phyloP scores from a whole-genome alignment of 2,113 vertebrate genomes.

The Geothlypis trichas region DNA sequence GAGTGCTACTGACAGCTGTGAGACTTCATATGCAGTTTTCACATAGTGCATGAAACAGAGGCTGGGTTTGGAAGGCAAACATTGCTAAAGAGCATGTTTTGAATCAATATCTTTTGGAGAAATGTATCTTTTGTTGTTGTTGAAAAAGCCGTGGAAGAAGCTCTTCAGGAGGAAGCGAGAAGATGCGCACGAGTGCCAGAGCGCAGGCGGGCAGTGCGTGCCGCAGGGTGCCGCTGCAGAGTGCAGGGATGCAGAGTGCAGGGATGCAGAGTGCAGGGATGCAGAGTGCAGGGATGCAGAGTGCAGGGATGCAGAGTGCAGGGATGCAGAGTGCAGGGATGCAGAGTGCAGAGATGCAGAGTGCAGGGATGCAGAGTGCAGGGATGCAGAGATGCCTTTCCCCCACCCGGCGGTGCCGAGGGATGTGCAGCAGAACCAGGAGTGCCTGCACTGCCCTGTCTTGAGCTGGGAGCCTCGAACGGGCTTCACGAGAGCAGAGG shows the following conservation, averaged over 20 bases:
- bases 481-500: background rate
- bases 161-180: background rate
- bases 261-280: background rate
- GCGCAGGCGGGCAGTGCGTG: fast-evolving
- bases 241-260: background rate
- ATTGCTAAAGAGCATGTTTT: background rate
- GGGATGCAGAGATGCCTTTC: background rate
- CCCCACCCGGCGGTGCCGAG: background rate
- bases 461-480: fast-evolving
- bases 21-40: background rate
- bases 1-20: background rate
- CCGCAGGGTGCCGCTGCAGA: fast-evolving
- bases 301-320: background rate
- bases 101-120: background rate
- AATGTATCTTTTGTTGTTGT: background rate
- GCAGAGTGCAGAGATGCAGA: too few relatives aligned
- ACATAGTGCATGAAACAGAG: fast-evolving
- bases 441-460: background rate
- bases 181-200: fast-evolving
- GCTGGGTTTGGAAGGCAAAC: background rate
- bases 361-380: background rate
- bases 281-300: too few relatives aligned
- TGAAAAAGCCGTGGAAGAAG: background rate
- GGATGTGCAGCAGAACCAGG: background rate
- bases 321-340: background rate